A percentile compares a stretch with the other conserved stretches of the same genome.
These are phyloP conservation scores for Esox niger DNA, from an alignment of 2,113 vertebrate genomes.

Conservation along the genomic window DNA sequence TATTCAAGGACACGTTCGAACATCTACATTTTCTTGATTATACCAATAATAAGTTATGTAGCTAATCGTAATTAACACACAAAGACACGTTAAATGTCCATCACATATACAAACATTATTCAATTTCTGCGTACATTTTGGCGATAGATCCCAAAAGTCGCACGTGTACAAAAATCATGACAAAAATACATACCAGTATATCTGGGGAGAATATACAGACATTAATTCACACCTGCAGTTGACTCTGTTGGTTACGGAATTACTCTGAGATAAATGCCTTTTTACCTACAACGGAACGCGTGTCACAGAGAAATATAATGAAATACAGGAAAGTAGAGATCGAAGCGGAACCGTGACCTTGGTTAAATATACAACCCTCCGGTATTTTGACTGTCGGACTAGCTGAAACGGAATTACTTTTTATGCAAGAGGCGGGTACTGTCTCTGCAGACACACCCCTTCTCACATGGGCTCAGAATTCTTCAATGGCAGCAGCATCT, in stretches of 20 bases:
- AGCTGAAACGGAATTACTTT: slow-evolving; percentile 29
- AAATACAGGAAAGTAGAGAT: neutral
- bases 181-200: slow-evolving; percentile 67
- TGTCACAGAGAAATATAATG: slow-evolving; percentile 25
- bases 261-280: neutral
- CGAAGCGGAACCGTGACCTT: neutral
- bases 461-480: slow-evolving; percentile 37
- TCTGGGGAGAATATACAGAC: slow-evolving; percentile 65
- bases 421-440: slow-evolving; percentile 64
- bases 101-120: too few relatives aligned
- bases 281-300: neutral
- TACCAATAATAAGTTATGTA: neutral
- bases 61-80: neutral
- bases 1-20: neutral
- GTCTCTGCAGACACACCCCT: slow-evolving; percentile 44
- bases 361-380: neutral
- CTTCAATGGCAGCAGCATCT: slow-evolving; percentile 64
- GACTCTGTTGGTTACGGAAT: slow-evolving; percentile 41
- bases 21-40: neutral
- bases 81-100: too few relatives aligned
- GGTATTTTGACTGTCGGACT: slow-evolving; percentile 28
- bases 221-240: slow-evolving; percentile 70
- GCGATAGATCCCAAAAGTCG: neutral
- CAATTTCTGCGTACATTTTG: too few relatives aligned
- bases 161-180: neutral